phyloP scores from a whole-genome alignment of 2,888 invertebrate species.

The Coecobrya sp. region DNA sequence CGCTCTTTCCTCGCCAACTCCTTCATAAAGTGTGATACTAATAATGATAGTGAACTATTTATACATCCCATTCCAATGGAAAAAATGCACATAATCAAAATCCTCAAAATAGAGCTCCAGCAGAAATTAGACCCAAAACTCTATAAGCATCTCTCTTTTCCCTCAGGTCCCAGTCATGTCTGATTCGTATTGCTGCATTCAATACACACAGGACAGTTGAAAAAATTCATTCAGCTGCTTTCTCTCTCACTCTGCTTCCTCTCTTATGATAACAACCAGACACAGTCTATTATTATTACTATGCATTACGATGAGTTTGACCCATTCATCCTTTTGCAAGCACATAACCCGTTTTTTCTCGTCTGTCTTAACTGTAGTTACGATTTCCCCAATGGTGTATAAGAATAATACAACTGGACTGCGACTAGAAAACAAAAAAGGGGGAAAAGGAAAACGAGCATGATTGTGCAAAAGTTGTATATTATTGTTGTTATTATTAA shows the following conservation, averaged over 20 bases:
- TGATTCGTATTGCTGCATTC: constrained; percentile 20
- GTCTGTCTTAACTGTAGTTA: constrained; percentile 1
- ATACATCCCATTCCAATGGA: neutral
- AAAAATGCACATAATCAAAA: neutral
- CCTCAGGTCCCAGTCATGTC: neutral
- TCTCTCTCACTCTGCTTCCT: neutral
- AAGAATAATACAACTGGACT: neutral
- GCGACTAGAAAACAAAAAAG: neutral
- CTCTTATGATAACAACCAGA: neutral
- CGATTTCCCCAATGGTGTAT: constrained; percentile 14
- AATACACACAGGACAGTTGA: neutral
- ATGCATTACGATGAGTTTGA: neutral
- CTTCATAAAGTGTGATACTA: neutral
- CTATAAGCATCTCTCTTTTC: constrained; percentile 4
- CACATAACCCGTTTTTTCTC: neutral
- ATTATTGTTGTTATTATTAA: constrained; percentile 11
- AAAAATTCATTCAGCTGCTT: constrained; percentile 6
- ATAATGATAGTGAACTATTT: constrained; percentile 1
- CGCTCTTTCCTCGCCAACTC: neutral
- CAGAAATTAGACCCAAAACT: constrained; percentile 28
- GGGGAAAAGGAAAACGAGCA: neutral
- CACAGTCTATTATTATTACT: neutral
- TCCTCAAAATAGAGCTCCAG: constrained; percentile 2
- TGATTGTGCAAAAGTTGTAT: neutral
- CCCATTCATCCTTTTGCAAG: constrained; percentile 23